These are phyloP conservation scores for Leptonema lineaticorne DNA, from an alignment of 1,140 invertebrate species.

Conservation along the genomic window DNA sequence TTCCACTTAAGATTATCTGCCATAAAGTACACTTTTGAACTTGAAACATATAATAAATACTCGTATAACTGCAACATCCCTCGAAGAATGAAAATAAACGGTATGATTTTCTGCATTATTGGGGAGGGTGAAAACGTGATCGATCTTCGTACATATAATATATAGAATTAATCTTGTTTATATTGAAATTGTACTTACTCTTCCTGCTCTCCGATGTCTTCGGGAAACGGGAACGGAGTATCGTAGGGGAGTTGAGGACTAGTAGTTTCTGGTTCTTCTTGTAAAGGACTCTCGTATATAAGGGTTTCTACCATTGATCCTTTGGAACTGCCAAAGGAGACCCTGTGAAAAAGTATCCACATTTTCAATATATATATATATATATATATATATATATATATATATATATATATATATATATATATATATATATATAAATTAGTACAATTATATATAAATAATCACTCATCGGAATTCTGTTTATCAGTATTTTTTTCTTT, in stretches of 20 bases:
- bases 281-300: conserved; percentile 80
- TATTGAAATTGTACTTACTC: conserved; percentile 56
- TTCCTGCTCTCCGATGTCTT: conserved; percentile 50
- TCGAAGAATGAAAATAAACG: no score
- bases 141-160: no score
- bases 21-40: no score
- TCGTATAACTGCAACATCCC: no score
- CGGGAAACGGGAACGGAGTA: conserved; percentile 52
- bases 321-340: conserved; percentile 90
- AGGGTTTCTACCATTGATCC: conserved; percentile 93
- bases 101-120: no score
- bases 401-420: neutral
- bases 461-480: no score
- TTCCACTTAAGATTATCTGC: no score
- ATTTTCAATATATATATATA: neutral
- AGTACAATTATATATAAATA: no score
- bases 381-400: neutral
- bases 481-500: no score
- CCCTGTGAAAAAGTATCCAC: conserved; percentile 61
- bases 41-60: no score
- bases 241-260: conserved; percentile 47
- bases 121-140: no score
- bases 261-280: conserved; percentile 64
- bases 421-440: neutral
- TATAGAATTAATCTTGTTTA: neutral